phyloP scores from a whole-genome alignment of 2,888 invertebrate species.

The Pegoplata infirma region DNA sequence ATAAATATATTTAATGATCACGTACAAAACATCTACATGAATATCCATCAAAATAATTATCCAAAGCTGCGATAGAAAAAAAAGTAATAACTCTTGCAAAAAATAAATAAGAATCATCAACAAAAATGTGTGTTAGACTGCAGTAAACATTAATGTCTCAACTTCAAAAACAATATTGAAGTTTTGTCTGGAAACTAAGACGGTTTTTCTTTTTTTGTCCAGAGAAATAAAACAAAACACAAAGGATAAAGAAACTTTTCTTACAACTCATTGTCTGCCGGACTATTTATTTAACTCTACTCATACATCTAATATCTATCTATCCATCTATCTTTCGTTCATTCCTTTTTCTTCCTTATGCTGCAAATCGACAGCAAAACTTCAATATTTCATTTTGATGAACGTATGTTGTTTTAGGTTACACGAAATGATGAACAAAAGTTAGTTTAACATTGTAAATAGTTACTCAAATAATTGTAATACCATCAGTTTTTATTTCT shows the following conservation, averaged over 20 bases:
- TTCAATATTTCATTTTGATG: constrained; percentile 62
- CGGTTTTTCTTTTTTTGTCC: constrained; percentile 16
- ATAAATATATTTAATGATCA: constrained; percentile 12
- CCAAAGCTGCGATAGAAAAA: constrained; percentile 2
- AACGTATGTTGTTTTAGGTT: constrained; percentile 34
- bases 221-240: constrained; percentile 29
- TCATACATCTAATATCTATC: constrained; percentile 32
- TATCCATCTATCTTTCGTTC: constrained; percentile 1
- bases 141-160: constrained; percentile 53
- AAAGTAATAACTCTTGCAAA: background rate
- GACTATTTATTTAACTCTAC: constrained; percentile 45
- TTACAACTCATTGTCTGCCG: constrained; percentile 46
- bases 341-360: constrained; percentile 1
- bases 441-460: no score
- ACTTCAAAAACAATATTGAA: constrained; percentile 60
- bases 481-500: no score
- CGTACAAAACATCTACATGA: constrained; percentile 29
- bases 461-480: no score
- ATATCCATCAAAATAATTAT: constrained; percentile 52
- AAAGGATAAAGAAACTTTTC: constrained; percentile 39
- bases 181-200: constrained; percentile 48
- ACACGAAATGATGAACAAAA: background rate
- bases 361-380: constrained; percentile 54
- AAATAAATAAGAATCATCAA: constrained; percentile 9
- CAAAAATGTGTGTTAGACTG: constrained; percentile 5